A percentile compares a stretch with the other conserved stretches of the same genome.
Evolutionary conservation across 1,140 invertebrate genomes (phyloP).

Genomic region (Leucophenga varia): DNA sequence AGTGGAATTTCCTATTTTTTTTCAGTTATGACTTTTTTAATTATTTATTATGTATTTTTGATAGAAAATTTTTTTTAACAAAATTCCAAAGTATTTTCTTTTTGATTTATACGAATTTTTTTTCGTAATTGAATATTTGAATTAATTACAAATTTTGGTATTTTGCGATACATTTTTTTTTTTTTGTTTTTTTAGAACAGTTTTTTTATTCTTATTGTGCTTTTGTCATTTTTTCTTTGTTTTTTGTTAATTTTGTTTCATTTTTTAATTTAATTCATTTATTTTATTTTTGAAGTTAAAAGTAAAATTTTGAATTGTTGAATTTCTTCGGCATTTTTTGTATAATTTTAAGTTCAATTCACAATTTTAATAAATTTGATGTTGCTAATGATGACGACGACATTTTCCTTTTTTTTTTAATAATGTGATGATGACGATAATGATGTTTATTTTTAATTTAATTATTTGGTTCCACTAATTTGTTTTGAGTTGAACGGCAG

Average conservation of each 20-base stretch:
- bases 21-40: too few relatives aligned
- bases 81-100: too few relatives aligned
- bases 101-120: too few relatives aligned
- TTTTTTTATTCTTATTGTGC: background rate
- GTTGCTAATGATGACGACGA: too few relatives aligned
- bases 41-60: too few relatives aligned
- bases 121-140: constrained; percentile 10
- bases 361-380: background rate
- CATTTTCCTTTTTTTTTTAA: too few relatives aligned
- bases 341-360: background rate
- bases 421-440: too few relatives aligned
- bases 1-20: too few relatives aligned
- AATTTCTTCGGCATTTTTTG: constrained; percentile 2
- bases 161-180: background rate
- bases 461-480: background rate
- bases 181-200: background rate
- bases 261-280: constrained; percentile 1
- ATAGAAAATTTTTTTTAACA: too few relatives aligned
- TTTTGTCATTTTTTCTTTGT: background rate
- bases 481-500: background rate
- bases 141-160: constrained; percentile 3
- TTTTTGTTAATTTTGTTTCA: background rate
- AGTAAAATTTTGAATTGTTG: background rate
- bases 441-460: too few relatives aligned
- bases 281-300: too few relatives aligned